Evolutionary conservation across 1,140 invertebrate species (phyloP).

Genomic region (Papilio glaucus): DNA sequence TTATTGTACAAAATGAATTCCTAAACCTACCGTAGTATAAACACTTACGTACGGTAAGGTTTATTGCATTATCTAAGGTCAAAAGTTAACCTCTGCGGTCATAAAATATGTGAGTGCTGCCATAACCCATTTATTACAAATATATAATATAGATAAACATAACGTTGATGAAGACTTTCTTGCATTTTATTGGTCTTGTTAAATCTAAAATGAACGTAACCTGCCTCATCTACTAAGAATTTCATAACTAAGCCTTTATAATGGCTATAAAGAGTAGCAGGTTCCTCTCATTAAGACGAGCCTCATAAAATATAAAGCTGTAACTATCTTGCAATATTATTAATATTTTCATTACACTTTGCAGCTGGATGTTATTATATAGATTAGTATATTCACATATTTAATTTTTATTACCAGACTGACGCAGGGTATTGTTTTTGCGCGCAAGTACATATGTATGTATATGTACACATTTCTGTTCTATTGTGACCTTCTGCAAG

Average conservation of each 20-base stretch:
- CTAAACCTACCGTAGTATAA: neutral
- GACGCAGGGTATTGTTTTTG: too few relatives aligned
- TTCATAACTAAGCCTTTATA: slow-evolving; percentile 35
- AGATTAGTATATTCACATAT: neutral
- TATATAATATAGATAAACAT: neutral
- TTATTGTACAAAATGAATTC: too few relatives aligned
- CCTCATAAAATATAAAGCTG: slow-evolving; percentile 25
- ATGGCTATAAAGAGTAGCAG: slow-evolving; percentile 27
- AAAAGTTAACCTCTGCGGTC: neutral
- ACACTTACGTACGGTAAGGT: neutral
- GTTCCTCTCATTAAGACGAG: slow-evolving; percentile 16
- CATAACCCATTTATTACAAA: slow-evolving; percentile 9
- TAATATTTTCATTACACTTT: slow-evolving; percentile 3
- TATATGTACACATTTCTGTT: too few relatives aligned
- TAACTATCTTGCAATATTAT: slow-evolving; percentile 35
- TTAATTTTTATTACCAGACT: too few relatives aligned
- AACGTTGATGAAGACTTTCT: slow-evolving; percentile 28
- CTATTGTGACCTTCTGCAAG: too few relatives aligned
- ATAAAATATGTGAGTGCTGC: neutral
- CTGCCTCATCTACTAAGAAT: slow-evolving; percentile 19
- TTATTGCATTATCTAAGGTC: neutral
- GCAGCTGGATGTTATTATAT: neutral
- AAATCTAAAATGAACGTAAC: slow-evolving; percentile 25
- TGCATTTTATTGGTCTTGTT: slow-evolving; percentile 32
- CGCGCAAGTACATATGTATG: too few relatives aligned